Conservation (phyloP, 2,888 invertebrate species). For the Hirudinaria manillensis region DNA sequence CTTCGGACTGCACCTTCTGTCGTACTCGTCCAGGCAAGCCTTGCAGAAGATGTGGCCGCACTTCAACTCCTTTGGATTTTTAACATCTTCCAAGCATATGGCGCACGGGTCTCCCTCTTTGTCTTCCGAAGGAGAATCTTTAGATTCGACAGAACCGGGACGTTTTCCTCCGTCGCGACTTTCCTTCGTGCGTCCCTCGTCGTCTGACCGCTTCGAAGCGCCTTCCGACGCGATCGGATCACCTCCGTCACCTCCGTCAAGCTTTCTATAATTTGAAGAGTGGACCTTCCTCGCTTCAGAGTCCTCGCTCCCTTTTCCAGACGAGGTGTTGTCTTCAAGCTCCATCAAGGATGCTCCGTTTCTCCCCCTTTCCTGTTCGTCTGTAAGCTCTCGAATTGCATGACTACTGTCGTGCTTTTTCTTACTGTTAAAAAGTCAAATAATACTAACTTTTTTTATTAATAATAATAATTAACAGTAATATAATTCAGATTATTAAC, state of each 20-base stretch:
- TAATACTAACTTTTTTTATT: no score
- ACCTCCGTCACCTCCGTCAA: background rate
- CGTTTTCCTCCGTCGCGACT: background rate
- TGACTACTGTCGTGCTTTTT: no score
- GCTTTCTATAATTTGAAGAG: background rate
- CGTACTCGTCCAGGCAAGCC: constrained; percentile 43
- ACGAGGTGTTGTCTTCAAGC: background rate
- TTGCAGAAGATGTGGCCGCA: constrained; percentile 46
- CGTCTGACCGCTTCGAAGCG: background rate
- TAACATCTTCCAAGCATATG: constrained; percentile 42
- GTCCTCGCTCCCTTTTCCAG: background rate
- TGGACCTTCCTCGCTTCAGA: no score
- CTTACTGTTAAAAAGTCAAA: no score
- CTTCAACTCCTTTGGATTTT: constrained; percentile 30
- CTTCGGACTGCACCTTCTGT: constrained; percentile 40
- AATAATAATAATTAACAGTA: no score
- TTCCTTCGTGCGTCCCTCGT: background rate
- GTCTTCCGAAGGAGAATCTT: background rate
- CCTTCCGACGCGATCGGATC: background rate
- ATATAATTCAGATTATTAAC: no score
- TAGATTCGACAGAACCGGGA: background rate
- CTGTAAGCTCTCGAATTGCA: no score
- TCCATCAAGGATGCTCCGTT: no score
- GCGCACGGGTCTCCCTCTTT: constrained; percentile 37
- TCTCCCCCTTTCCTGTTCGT: no score